Evolutionary conservation across 1,140 invertebrate species (phyloP).

Genomic region (Drosophila saltans): DNA sequence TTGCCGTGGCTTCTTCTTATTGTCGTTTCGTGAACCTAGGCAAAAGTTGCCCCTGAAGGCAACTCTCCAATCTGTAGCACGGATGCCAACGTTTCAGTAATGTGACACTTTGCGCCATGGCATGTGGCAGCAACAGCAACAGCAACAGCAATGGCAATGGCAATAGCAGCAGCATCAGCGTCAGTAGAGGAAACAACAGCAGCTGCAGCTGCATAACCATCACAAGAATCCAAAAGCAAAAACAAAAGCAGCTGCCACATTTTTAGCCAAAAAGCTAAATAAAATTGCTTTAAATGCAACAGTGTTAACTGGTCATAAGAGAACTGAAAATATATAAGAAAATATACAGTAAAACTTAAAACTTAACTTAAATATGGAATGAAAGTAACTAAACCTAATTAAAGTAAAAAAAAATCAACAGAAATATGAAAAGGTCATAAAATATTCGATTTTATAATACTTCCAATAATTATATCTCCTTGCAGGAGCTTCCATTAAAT

Average conservation of each 20-base stretch:
- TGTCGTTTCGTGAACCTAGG: conserved; percentile 13
- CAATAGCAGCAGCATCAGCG: conserved; percentile 8
- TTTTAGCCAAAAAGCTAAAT: conserved; percentile 43
- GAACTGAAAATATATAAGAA: not conserved
- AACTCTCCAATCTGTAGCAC: conserved; percentile 4
- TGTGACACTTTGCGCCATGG: conserved; percentile 68
- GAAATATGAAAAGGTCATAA: no score
- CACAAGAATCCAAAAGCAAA: not conserved
- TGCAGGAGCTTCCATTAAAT: not conserved
- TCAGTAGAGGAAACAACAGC: not conserved
- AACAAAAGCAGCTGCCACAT: not conserved
- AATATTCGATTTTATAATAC: no score
- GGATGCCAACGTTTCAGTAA: conserved; percentile 68
- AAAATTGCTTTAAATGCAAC: conserved; percentile 22
- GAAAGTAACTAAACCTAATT: no score
- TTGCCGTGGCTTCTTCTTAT: not conserved
- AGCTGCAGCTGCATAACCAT: conserved; percentile 29
- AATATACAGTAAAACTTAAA: no score
- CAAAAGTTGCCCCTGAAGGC: conserved; percentile 10
- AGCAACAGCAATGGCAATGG: not conserved
- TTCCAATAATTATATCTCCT: no score
- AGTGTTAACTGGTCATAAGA: not conserved
- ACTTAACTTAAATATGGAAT: no score
- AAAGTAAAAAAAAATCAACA: no score
- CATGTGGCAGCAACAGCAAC: conserved; percentile 46